Evolutionary conservation across 2,888 invertebrate genomes (phyloP).

Genomic region (Cataglyphis livida): DNA sequence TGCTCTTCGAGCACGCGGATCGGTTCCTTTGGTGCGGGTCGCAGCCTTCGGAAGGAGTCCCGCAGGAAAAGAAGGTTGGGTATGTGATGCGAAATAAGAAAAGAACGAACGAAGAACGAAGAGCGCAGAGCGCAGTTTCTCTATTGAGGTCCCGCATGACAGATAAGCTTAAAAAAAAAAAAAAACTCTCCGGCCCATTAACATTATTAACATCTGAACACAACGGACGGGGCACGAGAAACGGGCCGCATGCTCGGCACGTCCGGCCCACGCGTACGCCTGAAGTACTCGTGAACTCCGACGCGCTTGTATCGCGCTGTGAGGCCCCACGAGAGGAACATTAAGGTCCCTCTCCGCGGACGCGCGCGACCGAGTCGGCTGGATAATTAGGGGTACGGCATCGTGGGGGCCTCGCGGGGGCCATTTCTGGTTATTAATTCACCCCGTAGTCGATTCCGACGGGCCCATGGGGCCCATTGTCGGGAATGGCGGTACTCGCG

Average conservation of each 20-base stretch:
- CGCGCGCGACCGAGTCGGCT: slow-evolving; percentile 66
- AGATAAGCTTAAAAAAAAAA: slow-evolving; percentile 78
- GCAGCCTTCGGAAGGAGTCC: slow-evolving; percentile 55
- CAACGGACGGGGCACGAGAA: slow-evolving; percentile 65
- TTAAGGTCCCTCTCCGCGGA: slow-evolving; percentile 62
- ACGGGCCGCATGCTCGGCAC: slow-evolving; percentile 66
- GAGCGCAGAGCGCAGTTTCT: slow-evolving; percentile 67
- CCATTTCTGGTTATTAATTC: slow-evolving; percentile 73
- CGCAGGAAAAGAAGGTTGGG: slow-evolving; percentile 59
- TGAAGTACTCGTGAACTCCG: slow-evolving; percentile 65
- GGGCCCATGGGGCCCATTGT: slow-evolving; percentile 57
- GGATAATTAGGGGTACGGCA: slow-evolving; percentile 77
- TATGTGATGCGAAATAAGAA: slow-evolving; percentile 67
- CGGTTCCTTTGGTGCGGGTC: slow-evolving; percentile 57
- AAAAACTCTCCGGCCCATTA: slow-evolving; percentile 79
- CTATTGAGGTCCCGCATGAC: slow-evolving; percentile 80
- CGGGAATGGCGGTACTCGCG: slow-evolving; percentile 55
- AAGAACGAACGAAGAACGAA: slow-evolving; percentile 55
- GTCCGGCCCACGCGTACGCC: slow-evolving; percentile 73
- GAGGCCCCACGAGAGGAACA: slow-evolving; percentile 69
- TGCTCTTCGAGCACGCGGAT: slow-evolving; percentile 63
- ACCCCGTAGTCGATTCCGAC: slow-evolving; percentile 61
- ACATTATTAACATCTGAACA: slow-evolving; percentile 81
- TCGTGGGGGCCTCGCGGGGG: slow-evolving; percentile 65
- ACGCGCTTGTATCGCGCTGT: slow-evolving; percentile 66